Evolutionary conservation across 2,797 vertebrate species (phyloP).

Genomic region (Danio jaintianensis): DNA sequence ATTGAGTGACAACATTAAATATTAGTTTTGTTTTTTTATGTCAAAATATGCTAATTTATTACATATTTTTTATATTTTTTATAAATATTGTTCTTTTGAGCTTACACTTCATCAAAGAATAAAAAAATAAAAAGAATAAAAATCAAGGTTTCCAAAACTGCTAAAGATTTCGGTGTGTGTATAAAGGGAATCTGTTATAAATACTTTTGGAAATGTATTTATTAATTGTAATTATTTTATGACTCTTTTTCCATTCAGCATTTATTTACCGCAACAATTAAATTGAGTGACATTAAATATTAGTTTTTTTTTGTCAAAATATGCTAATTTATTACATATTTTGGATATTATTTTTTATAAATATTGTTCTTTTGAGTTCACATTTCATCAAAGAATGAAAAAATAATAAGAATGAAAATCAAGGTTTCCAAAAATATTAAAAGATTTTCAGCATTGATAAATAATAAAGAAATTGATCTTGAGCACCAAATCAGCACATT

Average conservation of each 20-base stretch:
- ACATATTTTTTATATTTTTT: background rate
- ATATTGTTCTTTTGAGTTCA: background rate
- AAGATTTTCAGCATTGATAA: background rate
- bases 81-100: too few relatives aligned
- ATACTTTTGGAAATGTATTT: background rate
- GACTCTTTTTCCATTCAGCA: background rate
- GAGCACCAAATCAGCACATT: background rate
- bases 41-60: background rate
- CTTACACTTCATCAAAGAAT: too few relatives aligned
- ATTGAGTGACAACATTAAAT: background rate
- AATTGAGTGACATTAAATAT: too few relatives aligned
- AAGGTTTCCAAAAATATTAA: background rate
- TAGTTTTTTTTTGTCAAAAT: background rate
- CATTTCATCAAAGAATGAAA: background rate
- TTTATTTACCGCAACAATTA: too few relatives aligned
- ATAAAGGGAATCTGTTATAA: background rate
- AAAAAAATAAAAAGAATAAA: too few relatives aligned
- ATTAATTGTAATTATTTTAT: background rate
- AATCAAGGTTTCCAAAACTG: too few relatives aligned
- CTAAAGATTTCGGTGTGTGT: too few relatives aligned
- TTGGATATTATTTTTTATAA: too few relatives aligned
- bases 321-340: background rate
- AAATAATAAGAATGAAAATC: too few relatives aligned
- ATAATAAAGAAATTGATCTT: background rate
- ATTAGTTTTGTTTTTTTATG: background rate